Base-by-base conservation (phyloP, 2,113 vertebrate genomes). In the Crypturellus undulatus region DNA sequence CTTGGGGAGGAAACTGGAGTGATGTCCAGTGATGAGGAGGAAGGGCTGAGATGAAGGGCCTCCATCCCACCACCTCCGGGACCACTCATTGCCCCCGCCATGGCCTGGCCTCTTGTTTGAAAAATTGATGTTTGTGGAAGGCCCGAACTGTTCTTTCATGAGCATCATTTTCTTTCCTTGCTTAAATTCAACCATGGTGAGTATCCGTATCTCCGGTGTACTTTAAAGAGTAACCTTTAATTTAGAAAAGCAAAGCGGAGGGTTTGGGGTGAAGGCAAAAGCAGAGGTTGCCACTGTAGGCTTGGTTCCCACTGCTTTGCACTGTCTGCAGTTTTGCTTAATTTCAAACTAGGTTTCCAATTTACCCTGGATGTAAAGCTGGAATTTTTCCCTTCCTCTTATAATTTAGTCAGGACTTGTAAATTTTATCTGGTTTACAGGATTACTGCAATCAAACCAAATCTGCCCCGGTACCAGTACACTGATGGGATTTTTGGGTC, bases 21-120 rank as follows among this genome's bases (percentile, higher is more conserved):
- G 3, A 51, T 4, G 7, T 40, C 25, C 22, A 0, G 0, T 14
- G 67, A 15, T 3, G 1, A 22, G 36, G 70, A 65, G 24, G 20
- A 10, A 83, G 14, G 24, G 26, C 30, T 88, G 60, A 10, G 60
- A 16, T 10, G 28, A 72, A 49, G 19, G 28, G 32, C n/a, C 43
- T 69, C 32, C 47, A 32, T 54, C 2, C 30, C 43, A 70, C 21
- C 1, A 1, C 21, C 11, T 22, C 2, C 1, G 43, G 17, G 28
- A 24, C 32, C 22, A 34, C 38, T 13, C 1, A 2, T 21, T 69
- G 8, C 17, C 38, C 14, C 12, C 12, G 3, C n/a, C 9, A 58
- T 71, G 54, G 5, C 10, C 30, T 6, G 19, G 3, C 52, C 8
- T 65, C 58, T 85, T 8, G 5, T 68, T 90, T 34, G 40, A 43